These are phyloP conservation scores for Oscarella lobularis DNA, from an alignment of 37 sponge, comb jelly and placozoan species.

Conservation along the genomic window DNA sequence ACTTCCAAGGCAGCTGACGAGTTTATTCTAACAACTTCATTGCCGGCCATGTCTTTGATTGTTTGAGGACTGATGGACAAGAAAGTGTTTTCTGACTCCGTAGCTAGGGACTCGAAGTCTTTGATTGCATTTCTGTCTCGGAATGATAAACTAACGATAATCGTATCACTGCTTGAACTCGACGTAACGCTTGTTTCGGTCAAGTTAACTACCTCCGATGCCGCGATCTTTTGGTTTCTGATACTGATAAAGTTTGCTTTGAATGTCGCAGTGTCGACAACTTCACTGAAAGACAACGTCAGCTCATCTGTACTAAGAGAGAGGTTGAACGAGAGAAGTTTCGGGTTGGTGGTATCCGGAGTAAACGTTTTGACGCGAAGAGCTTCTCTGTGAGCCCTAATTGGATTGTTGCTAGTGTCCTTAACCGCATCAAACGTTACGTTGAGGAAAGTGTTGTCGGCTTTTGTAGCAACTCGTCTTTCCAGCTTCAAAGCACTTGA, in stretches of 20 bases:
- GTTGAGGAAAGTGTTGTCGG: conserved; percentile 51
- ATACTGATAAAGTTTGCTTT: conserved; percentile 35
- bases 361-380: not conserved
- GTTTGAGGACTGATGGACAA: conserved; percentile 28
- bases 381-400: conserved; percentile 11
- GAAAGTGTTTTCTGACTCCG: conserved; percentile 27
- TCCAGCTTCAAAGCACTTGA: conserved; percentile 38
- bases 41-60: conserved; percentile 54
- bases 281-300: conserved; percentile 51
- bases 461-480: conserved; percentile 32
- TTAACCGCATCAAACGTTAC: conserved; percentile 29
- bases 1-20: conserved; percentile 16
- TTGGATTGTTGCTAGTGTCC: conserved; percentile 47
- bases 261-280: conserved; percentile 31
- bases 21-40: conserved; percentile 11
- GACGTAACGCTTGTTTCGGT: conserved; percentile 37
- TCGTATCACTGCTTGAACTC: conserved; percentile 33
- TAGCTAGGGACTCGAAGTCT: conserved; percentile 53
- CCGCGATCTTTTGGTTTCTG: conserved; percentile 11
- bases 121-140: conserved; percentile 57
- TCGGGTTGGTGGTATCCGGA: conserved; percentile 40
- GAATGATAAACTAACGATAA: conserved; percentile 22
- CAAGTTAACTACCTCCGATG: conserved; percentile 5
- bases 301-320: conserved; percentile 34
- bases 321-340: conserved; percentile 35